Base-by-base conservation (phyloP, 2,113 vertebrate species). In the Poeciliopsis turrubarensis region DNA sequence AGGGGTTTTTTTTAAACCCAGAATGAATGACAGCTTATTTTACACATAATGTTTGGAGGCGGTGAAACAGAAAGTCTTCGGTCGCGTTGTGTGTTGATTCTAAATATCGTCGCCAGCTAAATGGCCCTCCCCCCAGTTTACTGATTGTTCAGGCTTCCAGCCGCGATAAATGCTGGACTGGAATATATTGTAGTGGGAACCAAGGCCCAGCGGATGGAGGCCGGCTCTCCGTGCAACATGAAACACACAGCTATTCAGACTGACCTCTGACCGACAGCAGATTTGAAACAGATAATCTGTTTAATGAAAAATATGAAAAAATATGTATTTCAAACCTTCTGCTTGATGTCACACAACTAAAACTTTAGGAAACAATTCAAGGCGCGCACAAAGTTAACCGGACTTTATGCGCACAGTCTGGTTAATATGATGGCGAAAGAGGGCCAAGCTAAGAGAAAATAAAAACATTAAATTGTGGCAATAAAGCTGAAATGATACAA, bases 131-230 rank as follows among this genome's bases (percentile, higher is more conserved):
- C 32, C 12, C 44, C 27, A 57, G 41, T 29, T 62, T 19, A 25
- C 19, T 67, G 63, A 75, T 73, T 79, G 64, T 37, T 72, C 27
- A 34, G 32, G 60, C 39, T 29, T 67, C 70, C 64, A 78, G 62
- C 68, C 47, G 76, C 4, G 51, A 12, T n/a, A 1, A 61, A 44
- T 57, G 27, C 10, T 72, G 70, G 60, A 39, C 60, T 60, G 62
- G 57, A 66, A 32, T 67, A 67, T 41, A 5, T 67, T 39, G 64
- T 39, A 29, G 65, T 44, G 14, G 37, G 61, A 30, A 60, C 26
- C n/a, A 2, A 30, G 8, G 5, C 7, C 57, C 41, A 12, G 7
- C 17, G 15, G 17, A 61, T n/a, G n/a, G 15, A 47, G 15, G 26
- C 6, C 25, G 25, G 0, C 19, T 65, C 32, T 57, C 19, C 39